A percentile compares a stretch with the other conserved stretches of the same genome.
Conservation (phyloP, 2,797 vertebrate genomes). For the Sarcophilus harrisii region DNA sequence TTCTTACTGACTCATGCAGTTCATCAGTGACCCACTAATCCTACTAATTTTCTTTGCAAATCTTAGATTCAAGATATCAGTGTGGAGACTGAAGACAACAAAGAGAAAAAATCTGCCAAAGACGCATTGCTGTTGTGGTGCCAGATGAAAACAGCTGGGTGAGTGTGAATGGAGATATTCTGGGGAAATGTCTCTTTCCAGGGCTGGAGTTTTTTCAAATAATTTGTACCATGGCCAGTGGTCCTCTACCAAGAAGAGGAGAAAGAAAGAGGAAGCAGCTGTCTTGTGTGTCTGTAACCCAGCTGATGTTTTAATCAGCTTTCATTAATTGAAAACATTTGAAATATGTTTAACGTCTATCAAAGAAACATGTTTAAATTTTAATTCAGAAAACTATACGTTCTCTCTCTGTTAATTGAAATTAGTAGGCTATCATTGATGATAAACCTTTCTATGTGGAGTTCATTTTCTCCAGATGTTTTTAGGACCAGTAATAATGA, state of each 20-base stretch:
- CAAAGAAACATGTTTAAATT: not conserved
- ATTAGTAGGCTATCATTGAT: not conserved
- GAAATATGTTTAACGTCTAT: conserved; percentile 6
- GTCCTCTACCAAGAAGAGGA: conserved; percentile 56
- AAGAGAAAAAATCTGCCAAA: conserved; percentile 97
- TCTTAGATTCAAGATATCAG: conserved; percentile 97
- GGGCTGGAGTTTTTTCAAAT: conserved; percentile 42
- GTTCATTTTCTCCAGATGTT: not conserved
- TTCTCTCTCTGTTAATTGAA: conserved; percentile 31
- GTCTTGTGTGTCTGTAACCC: not conserved
- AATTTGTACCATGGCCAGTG: conserved; percentile 63
- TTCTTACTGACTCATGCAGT: not conserved
- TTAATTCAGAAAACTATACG: conserved; percentile 18
- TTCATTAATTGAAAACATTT: conserved; percentile 25
- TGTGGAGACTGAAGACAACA: conserved; percentile 97
- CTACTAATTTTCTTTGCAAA: conserved; percentile 49
- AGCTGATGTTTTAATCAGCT: conserved; percentile 1
- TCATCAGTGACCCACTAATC: conserved; percentile 21
- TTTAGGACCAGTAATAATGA: not conserved
- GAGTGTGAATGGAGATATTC: conserved; percentile 79
- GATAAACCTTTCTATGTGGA: not conserved
- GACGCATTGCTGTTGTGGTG: conserved; percentile 97
- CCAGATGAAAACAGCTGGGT: conserved; percentile 99
- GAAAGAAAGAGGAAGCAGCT: not conserved
- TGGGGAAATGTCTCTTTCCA: conserved; percentile 58